phyloP scores from a whole-genome alignment of 35 echinoderm and acorn worm species.

The Patiria miniata region DNA sequence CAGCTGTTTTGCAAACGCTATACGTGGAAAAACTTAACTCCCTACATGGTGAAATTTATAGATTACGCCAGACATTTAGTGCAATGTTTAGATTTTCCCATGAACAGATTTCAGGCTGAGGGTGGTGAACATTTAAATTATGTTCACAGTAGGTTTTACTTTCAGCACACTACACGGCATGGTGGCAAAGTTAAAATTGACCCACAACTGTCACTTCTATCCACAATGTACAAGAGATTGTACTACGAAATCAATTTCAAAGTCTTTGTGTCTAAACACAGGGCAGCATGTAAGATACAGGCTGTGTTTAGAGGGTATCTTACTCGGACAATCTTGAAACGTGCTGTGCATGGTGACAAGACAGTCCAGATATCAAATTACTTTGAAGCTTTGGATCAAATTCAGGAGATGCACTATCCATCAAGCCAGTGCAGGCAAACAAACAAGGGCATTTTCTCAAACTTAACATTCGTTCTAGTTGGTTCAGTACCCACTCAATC shows the following conservation, averaged over 20 bases:
- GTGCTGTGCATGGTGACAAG: background rate
- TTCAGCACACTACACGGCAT: constrained; percentile 77
- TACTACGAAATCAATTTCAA: constrained; percentile 26
- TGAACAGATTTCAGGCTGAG: constrained; percentile 65
- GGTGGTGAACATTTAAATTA: constrained; percentile 79
- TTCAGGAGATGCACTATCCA: background rate
- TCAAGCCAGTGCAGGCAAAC: background rate
- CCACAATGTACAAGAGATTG: constrained; percentile 46
- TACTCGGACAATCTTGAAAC: background rate
- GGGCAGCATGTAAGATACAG: background rate
- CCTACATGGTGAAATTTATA: constrained; percentile 87
- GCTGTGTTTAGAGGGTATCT: background rate
- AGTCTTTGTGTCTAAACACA: background rate
- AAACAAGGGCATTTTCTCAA: background rate
- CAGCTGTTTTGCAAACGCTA: constrained; percentile 48
- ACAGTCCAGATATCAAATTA: no score
- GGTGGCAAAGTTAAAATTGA: constrained; percentile 62
- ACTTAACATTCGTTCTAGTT: constrained; percentile 11
- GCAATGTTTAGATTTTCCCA: constrained; percentile 17
- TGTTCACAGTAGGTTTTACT: constrained; percentile 57
- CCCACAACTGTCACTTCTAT: constrained; percentile 39
- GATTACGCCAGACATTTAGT: constrained; percentile 60
- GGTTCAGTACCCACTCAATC: background rate
- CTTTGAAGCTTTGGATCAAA: background rate
- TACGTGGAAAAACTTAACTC: constrained; percentile 54